Evolutionary conservation across 1,140 invertebrate genomes (phyloP), one percentile per base, ranked within the genome.

Genomic region (Penaeus indicus): DNA sequence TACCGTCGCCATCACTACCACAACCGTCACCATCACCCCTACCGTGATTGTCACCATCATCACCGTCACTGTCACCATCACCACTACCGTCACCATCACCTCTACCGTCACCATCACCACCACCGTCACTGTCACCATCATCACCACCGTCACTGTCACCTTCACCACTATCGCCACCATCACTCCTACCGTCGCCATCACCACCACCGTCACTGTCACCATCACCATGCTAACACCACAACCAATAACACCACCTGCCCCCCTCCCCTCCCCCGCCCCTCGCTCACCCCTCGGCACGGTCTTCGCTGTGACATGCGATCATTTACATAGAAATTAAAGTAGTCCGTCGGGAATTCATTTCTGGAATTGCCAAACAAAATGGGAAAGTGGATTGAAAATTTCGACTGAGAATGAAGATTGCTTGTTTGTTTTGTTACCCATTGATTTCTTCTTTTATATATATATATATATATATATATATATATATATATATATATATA

Each of bases 321-420:
- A 87, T 87, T 87, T 87, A 87, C 85, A 87, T 87, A 87, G 85
- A 87, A 87, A 87, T 87, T 87, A 87, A 86, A 87, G 85, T 67
- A 87, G 77, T 72, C 32, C n/a, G 22, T 25, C 47, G 25, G 42
- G 77, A 19, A 69, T 80, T 87, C 77, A 80, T 87, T 67, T 80
- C 78, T 63, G 21, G 62, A 87, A 87, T 81, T 80, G 79, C 62
- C 85, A 81, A 87, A 87, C 85, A 87, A 87, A 87, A 87, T 82
- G 80, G 78, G 79, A 87, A 82, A 78, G 25, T 72, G 85, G 78
- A 87, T 87, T 81, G 77, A 80, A 81, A 87, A 87, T 80, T 87
- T 87, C 54, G 54, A 54, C 54, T 54, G 54, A 54, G 54, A 54
- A 54, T 54, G 54, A 13, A 8, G 54, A 54, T 54, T 11, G 54